Evolutionary conservation across 1,140 invertebrate genomes (phyloP), one percentile per base, ranked within the genome.

Genomic region (Rhagoletis pomonella): DNA sequence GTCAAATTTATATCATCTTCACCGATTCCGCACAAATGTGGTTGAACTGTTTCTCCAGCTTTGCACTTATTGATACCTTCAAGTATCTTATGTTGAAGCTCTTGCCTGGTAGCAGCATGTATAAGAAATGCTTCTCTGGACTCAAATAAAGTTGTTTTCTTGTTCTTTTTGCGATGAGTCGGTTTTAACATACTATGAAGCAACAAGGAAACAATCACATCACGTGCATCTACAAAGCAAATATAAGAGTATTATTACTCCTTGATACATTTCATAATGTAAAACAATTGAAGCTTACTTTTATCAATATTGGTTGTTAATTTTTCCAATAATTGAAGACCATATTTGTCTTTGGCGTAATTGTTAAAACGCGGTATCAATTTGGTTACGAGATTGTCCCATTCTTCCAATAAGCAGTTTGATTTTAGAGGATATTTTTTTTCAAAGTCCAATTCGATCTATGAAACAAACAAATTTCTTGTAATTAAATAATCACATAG

Each of bases 1-100:
- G 59, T 60, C 59, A 60, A 60, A 60, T 60, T 60, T 60, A 60
- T 60, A 60, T 60, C 59, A 60, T 60, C 59, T 60, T 60, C 59
- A 60, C 59, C 59, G 59, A 60, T 60, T 60, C 59, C 59, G 59
- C 59, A 60, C 10, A 60, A 60, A 4, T 60, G 59, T 60, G 59
- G 59, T 60, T 60, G 59, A 60, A 60, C 59, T 60, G 59, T 60
- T 60, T 60, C 59, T 60, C 59, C 59, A 60, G 59, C 59, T 6
- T 60, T 60, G 4, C 59, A 60, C 59, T 60, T 60, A 60, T 60
- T 60, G 59, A 60, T 60, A 60, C 59, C 59, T 60, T 60, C 5
- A 60, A 60, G 59, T 60, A 60, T 60, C 59, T 60, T 6, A 60
- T 60, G 59, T 60, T 60, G 59, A 60, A 60, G 59, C 59, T 60